Base-by-base conservation (phyloP, 2,113 vertebrate species). In the Hystrix brachyura region DNA sequence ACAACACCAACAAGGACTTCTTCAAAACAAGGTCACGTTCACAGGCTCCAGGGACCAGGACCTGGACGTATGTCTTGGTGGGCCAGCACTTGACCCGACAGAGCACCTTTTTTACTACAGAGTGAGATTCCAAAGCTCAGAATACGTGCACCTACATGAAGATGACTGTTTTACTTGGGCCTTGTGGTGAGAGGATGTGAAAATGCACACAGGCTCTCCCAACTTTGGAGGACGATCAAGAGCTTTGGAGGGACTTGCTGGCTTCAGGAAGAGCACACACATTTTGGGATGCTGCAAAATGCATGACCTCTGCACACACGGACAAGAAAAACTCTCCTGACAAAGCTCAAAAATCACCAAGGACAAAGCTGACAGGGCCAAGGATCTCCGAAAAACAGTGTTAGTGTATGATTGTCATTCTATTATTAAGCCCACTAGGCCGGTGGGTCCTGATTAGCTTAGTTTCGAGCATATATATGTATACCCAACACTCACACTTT, bases 241-340 rank as follows among this genome's bases (percentile, higher is more conserved):
- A 21, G 8, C 3, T 0, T 1, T 13, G 17, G 38, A 23, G 38
- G 65, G 46, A 1, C 4, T 21, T 21, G 2, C 25, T n/a, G 27
- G 8, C 59, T 80, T 46, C 8, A 55, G 13, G 11, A 53, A 15
- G 3, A 71, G 9, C 62, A 53, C 43, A 3, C 3, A 34, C 1
- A 48, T 1, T 2, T 17, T 62, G 38, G 27, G 18, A 17, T 65
- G 25, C 55, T 78, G 48, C 65, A 85, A 48, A 18, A 21, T 38
- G 3, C 18, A 14, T 7, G 38, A 48, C 25, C n/a, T 32, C 19
- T 32, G 19, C 32, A 82, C 0, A 9, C 18, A 21, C 0, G 1
- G 48, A 82, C 7, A 65, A 69, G 23, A 71, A 81, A 82, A 19
- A 11, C 5, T 53, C 0, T 14, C 12, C 53, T 32, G 6, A 60